Evolutionary conservation across 2,113 vertebrate genomes (phyloP), one percentile per base, ranked within the genome.

Genomic region (Carollia perspicillata): DNA sequence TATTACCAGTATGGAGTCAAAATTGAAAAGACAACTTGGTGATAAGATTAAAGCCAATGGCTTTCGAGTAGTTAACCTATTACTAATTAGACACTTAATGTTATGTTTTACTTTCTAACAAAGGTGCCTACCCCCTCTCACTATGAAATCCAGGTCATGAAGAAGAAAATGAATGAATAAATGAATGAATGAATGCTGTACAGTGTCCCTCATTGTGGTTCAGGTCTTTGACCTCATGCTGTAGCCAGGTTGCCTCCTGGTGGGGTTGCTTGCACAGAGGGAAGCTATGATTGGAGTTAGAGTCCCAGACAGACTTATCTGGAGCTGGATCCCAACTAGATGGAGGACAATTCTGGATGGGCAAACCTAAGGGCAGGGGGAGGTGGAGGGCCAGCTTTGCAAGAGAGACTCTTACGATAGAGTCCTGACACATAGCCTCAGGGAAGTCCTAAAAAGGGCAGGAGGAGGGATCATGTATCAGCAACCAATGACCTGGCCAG

Each of bases 71-170:
- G 33, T 53, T 94, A 80, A 65, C 9, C 42, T 83, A 37, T 5
- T 90, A 42, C n/a, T 91, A 78, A 74, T 55, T 42, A 78, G 42
- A 23, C 68, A 18, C 84, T 79, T 84, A 86, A 81, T 20, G 18
- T 49, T 72, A 80, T 44, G 35, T 91, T 84, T 91, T 18, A 86
- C 4, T 85, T 96, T 91, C 58, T 91, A 55, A 92, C 30, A 68
- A 88, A 94, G 6, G 4, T 79, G 14, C 5, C 7, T 84, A 68
- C 20, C 2, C 6, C 28, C n/a, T 84, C 8, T 91, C 55, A 75
- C 66, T 95, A 35, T 47, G 2, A 6, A 58, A 77, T 86, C 8
- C 28, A 63, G 49, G 35, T 71, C 35, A 89, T 20, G 68, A 90
- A 89, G 44, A 90, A 84, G 51, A 78, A 95, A 86, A 74, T 88